Conservation (phyloP, 2,888 invertebrate species). For the Xestia sexstrigata region DNA sequence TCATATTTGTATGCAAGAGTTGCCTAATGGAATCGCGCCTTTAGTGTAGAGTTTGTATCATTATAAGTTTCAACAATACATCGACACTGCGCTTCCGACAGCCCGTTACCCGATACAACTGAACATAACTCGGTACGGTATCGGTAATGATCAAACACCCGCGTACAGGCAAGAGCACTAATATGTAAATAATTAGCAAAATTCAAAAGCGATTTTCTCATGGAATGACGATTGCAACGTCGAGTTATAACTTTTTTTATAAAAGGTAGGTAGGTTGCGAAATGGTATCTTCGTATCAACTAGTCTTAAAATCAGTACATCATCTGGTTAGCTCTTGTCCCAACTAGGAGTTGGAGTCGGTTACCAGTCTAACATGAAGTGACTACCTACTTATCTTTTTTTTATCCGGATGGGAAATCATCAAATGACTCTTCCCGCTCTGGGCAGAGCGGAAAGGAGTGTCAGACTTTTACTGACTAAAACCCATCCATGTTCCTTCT, state of each 20-base stretch:
- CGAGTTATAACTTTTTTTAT: background rate
- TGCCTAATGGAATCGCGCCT: too few relatives aligned
- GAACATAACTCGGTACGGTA: background rate
- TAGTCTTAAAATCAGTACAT: background rate
- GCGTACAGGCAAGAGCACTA: background rate
- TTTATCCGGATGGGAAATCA: too few relatives aligned
- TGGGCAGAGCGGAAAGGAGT: too few relatives aligned
- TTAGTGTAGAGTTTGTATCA: background rate
- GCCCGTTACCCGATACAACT: background rate
- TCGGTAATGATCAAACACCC: background rate
- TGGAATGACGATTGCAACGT: background rate
- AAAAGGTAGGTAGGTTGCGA: background rate
- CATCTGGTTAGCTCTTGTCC: background rate
- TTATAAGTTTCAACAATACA: constrained; percentile 25
- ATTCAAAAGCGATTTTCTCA: background rate
- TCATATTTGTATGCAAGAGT: too few relatives aligned
- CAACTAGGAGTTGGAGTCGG: too few relatives aligned
- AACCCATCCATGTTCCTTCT: too few relatives aligned
- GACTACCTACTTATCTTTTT: background rate
- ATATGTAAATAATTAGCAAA: background rate
- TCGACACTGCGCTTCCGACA: background rate
- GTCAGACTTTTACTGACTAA: too few relatives aligned
- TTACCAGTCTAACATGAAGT: background rate
- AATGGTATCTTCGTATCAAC: background rate
- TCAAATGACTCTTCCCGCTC: too few relatives aligned